Evolutionary conservation across 2,888 invertebrate genomes (phyloP).

Genomic region (Hecatera dysodea): DNA sequence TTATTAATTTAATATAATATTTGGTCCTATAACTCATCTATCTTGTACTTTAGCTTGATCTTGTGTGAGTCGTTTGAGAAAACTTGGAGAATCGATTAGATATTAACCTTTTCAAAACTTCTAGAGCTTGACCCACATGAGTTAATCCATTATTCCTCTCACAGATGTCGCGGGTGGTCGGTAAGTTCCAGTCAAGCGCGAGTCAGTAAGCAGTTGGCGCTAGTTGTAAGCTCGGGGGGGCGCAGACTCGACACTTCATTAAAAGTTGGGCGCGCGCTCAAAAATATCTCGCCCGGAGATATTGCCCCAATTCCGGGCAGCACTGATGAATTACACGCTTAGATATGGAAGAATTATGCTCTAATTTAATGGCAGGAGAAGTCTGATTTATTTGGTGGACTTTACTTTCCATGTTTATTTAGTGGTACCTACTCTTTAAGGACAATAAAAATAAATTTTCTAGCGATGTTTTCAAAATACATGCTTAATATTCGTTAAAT

Average conservation of each 20-base stretch:
- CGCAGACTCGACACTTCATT: slow-evolving; percentile 64
- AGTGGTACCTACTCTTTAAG: not conserved
- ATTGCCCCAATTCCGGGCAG: slow-evolving; percentile 50
- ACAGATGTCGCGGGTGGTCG: slow-evolving; percentile 36
- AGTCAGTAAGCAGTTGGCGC: slow-evolving; percentile 43
- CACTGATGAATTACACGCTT: slow-evolving; percentile 53
- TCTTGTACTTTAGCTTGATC: too few relatives aligned
- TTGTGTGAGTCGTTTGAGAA: too few relatives aligned
- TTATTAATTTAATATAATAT: too few relatives aligned
- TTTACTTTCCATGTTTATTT: not conserved
- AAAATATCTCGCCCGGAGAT: slow-evolving; percentile 49
- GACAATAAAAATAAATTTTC: not conserved
- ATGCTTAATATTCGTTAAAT: not conserved
- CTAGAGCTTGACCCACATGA: slow-evolving; percentile 5
- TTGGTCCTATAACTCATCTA: too few relatives aligned
- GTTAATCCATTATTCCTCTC: slow-evolving; percentile 13
- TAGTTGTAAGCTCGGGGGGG: slow-evolving; percentile 51
- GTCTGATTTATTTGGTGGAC: slow-evolving; percentile 11
- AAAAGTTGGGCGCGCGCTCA: slow-evolving; percentile 64
- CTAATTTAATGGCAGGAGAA: slow-evolving; percentile 32
- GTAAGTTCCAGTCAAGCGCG: slow-evolving; percentile 25
- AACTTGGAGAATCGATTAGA: not conserved
- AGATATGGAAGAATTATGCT: slow-evolving; percentile 39
- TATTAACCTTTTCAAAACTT: slow-evolving; percentile 15
- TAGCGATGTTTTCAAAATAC: not conserved